phyloP scores from a whole-genome alignment of 2,888 invertebrate species.

The Drosophila ochracea region DNA sequence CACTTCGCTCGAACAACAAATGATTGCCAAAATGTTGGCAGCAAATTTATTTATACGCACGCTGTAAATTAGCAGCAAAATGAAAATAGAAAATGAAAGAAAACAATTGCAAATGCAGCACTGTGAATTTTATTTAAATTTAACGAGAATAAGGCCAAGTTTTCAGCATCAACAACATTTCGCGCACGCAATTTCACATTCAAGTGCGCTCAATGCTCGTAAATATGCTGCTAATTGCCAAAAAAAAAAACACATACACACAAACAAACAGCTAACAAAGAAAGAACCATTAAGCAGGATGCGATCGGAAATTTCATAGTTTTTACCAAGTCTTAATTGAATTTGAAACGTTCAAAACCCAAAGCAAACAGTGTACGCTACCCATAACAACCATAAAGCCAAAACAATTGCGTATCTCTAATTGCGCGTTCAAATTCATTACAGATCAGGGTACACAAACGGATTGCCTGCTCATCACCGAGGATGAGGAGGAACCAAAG shows the following conservation, averaged over 20 bases:
- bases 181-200: slow-evolving; percentile 56
- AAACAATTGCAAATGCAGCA: slow-evolving; percentile 37
- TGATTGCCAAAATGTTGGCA: slow-evolving; percentile 65
- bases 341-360: slow-evolving; percentile 16
- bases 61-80: slow-evolving; percentile 71
- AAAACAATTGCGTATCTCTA: slow-evolving; percentile 47
- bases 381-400: slow-evolving; percentile 17
- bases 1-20: slow-evolving; percentile 2
- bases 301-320: slow-evolving; percentile 35
- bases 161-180: slow-evolving; percentile 48
- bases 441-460: slow-evolving; percentile 83
- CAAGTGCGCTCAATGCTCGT: slow-evolving; percentile 54
- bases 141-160: slow-evolving; percentile 67
- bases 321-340: slow-evolving; percentile 41
- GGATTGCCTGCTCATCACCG: slow-evolving; percentile 76
- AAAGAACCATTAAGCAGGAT: neutral
- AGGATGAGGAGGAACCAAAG: slow-evolving; percentile 53
- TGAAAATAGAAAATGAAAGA: slow-evolving; percentile 7
- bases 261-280: slow-evolving; percentile 2
- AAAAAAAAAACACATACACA: slow-evolving; percentile 12
- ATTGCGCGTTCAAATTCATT: neutral
- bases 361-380: slow-evolving; percentile 9
- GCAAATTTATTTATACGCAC: slow-evolving; percentile 72
- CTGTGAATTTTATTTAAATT: slow-evolving; percentile 39
- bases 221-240: slow-evolving; percentile 64